Evolutionary conservation across 1,140 invertebrate species (phyloP).

Genomic region (Hycleus cichorii): DNA sequence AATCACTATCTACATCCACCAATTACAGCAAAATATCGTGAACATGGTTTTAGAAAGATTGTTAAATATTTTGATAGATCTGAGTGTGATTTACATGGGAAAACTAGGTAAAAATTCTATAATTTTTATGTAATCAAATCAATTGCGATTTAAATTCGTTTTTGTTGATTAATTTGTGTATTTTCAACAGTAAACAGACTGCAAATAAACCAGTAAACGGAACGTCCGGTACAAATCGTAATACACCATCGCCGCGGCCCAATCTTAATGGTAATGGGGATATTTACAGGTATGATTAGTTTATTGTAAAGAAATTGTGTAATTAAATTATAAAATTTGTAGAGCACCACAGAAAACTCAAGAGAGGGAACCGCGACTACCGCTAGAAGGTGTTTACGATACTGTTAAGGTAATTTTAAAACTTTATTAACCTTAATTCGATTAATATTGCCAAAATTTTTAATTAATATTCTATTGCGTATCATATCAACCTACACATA

Average conservation of each 20-base stretch:
- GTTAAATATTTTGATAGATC: constrained; percentile 34
- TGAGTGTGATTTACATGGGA: constrained; percentile 31
- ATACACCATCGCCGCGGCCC: constrained; percentile 26
- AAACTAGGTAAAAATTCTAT: background rate
- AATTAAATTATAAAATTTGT: constrained; percentile 3
- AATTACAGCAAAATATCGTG: constrained; percentile 27
- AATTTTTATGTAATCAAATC: background rate
- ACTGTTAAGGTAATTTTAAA: constrained; percentile 36
- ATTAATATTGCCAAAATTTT: too few species aligned
- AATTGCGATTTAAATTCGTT: background rate
- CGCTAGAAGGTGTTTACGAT: constrained; percentile 45
- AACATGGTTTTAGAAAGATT: constrained; percentile 34
- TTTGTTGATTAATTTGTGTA: constrained; percentile 5
- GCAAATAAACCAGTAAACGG: constrained; percentile 26
- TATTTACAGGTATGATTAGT: constrained; percentile 23
- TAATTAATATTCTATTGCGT: background rate
- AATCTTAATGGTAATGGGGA: constrained; percentile 32
- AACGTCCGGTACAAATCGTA: constrained; percentile 15
- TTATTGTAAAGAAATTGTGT: background rate
- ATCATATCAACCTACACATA: background rate
- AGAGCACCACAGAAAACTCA: constrained; percentile 1
- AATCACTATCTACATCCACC: constrained; percentile 42
- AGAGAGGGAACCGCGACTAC: constrained; percentile 34
- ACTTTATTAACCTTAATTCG: background rate
- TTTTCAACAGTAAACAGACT: constrained; percentile 25